Evolutionary conservation across 1,140 invertebrate species (phyloP).

Genomic region (Nylanderia fulva): DNA sequence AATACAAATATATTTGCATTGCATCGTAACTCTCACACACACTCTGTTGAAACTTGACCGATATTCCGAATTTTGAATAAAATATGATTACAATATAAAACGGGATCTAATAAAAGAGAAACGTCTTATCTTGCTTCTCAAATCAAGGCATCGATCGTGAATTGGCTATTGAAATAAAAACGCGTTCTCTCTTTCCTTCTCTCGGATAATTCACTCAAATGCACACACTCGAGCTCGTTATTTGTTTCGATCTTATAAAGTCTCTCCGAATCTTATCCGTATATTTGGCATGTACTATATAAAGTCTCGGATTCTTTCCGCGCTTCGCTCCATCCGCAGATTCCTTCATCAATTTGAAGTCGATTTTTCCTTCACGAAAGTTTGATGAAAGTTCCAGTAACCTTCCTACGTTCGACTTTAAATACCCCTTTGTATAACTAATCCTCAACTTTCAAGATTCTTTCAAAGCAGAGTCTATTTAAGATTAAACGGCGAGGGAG

Average conservation of each 20-base stretch:
- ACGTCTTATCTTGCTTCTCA: slow-evolving; percentile 39
- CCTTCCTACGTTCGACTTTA: not conserved
- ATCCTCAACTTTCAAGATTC: slow-evolving; percentile 3
- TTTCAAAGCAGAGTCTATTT: not conserved
- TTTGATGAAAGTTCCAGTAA: not conserved
- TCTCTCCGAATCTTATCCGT: not conserved
- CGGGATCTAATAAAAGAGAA: slow-evolving; percentile 34
- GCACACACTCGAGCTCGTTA: slow-evolving; percentile 24
- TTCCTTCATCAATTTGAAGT: slow-evolving; percentile 1
- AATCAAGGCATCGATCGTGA: slow-evolving; percentile 32
- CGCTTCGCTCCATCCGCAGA: not conserved
- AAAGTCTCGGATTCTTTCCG: not conserved
- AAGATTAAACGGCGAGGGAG: slow-evolving; percentile 19
- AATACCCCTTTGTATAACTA: slow-evolving; percentile 20
- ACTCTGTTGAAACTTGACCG: not conserved
- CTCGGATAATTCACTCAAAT: not conserved
- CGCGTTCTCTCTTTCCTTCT: too few species aligned
- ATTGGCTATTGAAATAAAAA: slow-evolving; percentile 11
- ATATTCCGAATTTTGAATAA: slow-evolving; percentile 27
- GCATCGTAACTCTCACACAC: not conserved
- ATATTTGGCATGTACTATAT: not conserved
- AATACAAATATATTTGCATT: not conserved
- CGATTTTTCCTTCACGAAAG: slow-evolving; percentile 4
- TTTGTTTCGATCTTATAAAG: slow-evolving; percentile 18
- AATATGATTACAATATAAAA: too few species aligned